Conservation (phyloP, 1,140 invertebrate species). For the Hyphantria cunea region DNA sequence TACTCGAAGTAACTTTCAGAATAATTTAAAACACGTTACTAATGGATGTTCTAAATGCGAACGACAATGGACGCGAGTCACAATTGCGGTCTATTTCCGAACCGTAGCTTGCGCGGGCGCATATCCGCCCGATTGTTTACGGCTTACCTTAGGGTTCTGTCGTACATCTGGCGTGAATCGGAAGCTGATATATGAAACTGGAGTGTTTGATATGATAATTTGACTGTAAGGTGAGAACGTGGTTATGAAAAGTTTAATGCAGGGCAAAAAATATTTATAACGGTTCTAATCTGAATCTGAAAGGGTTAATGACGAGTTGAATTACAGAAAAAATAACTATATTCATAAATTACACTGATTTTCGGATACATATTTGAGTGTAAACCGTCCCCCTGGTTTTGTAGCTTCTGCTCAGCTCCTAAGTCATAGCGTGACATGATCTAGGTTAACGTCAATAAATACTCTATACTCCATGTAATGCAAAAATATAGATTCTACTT, state of each 20-base stretch:
- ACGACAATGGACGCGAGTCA: slow-evolving; percentile 26
- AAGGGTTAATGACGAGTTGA: neutral
- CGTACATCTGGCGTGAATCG: neutral
- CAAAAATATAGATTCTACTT: no score
- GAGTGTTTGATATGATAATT: slow-evolving; percentile 2
- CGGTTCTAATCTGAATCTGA: neutral
- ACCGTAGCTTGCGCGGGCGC: slow-evolving; percentile 12
- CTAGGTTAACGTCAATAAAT: no score
- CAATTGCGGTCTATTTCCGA: slow-evolving; percentile 34
- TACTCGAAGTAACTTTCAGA: slow-evolving; percentile 2
- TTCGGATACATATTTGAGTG: no score
- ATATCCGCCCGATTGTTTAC: slow-evolving; percentile 28
- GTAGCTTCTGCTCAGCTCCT: neutral
- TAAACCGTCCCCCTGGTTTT: no score
- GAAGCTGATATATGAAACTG: slow-evolving; percentile 3
- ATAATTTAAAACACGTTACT: slow-evolving; percentile 29
- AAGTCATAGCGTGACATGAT: no score
- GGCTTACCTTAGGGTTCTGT: slow-evolving; percentile 1
- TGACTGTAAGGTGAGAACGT: neutral
- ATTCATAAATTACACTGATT: no score
- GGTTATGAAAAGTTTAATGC: neutral
- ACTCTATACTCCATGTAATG: no score
- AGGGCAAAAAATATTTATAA: no score
- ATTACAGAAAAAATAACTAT: neutral
- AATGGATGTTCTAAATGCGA: slow-evolving; percentile 39